phyloP scores from a whole-genome alignment of 2,113 vertebrate genomes.

The Pithys albifrons region DNA sequence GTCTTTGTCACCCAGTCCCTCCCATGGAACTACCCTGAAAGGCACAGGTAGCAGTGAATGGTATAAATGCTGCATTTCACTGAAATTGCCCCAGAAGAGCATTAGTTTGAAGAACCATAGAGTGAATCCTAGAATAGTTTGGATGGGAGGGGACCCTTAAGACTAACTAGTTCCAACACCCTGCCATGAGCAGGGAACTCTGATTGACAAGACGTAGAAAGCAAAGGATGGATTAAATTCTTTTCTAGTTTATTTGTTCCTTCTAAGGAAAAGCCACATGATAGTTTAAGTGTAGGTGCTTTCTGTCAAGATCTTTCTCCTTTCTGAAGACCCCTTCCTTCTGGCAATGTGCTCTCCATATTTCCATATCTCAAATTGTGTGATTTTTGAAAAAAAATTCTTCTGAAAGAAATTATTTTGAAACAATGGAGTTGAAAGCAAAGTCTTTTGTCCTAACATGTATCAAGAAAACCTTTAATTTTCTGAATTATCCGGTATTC shows the following conservation, averaged over 20 bases:
- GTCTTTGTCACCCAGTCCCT: neutral
- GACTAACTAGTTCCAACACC: neutral
- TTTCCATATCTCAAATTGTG: neutral
- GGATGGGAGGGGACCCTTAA: neutral
- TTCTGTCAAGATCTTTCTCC: neutral
- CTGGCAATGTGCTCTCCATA: neutral
- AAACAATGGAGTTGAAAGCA: neutral
- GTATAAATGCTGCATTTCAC: neutral
- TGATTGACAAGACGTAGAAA: neutral
- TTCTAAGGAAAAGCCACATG: neutral
- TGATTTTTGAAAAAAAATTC: neutral
- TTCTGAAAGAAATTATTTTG: neutral
- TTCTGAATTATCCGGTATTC: neutral
- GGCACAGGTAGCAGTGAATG: neutral
- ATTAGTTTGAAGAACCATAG: neutral
- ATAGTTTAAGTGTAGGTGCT: neutral
- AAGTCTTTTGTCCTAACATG: neutral
- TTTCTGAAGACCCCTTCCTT: neutral
- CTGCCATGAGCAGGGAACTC: neutral
- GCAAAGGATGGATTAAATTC: neutral
- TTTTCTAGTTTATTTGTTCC: neutral
- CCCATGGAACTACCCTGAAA: neutral
- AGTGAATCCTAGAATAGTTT: neutral
- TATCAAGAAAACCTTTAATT: neutral
- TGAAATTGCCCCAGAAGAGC: neutral